phyloP scores from a whole-genome alignment of 2,888 invertebrate genomes.

The Tipula lateralis region DNA sequence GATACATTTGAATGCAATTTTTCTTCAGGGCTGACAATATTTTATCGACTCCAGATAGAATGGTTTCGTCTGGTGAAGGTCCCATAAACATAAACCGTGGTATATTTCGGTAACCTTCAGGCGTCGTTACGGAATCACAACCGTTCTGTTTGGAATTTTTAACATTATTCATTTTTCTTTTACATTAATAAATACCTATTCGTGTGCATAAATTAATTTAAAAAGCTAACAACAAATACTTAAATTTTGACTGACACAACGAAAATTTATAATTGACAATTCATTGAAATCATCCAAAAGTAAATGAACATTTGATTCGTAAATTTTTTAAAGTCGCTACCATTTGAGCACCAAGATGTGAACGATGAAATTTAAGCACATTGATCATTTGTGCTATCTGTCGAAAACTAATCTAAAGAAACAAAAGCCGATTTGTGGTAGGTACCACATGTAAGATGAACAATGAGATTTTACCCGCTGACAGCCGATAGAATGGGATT shows the following conservation, averaged over 20 bases:
- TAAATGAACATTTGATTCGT: not conserved
- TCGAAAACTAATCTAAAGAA: too few species aligned
- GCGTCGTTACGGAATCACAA: not conserved
- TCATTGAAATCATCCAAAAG: not conserved
- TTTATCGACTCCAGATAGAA: slow-evolving; percentile 33
- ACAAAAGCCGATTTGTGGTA: too few species aligned
- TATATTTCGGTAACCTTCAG: not conserved
- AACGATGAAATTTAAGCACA: too few species aligned
- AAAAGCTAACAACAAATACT: not conserved
- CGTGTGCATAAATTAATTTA: not conserved
- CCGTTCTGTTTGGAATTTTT: not conserved
- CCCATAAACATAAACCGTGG: slow-evolving; percentile 30
- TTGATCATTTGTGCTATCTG: too few species aligned
- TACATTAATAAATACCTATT: not conserved
- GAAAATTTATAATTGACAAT: not conserved
- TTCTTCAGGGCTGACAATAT: slow-evolving; percentile 13
- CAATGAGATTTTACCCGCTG: too few species aligned
- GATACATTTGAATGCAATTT: not conserved
- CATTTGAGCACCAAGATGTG: too few species aligned
- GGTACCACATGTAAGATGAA: too few species aligned
- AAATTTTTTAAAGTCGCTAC: too few species aligned
- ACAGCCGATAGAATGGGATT: too few species aligned
- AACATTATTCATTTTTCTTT: not conserved
- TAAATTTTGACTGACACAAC: not conserved
- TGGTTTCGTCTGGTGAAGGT: slow-evolving; percentile 33